A percentile compares a stretch with the other conserved stretches of the same genome.
phyloP scores from a whole-genome alignment of 2,113 vertebrate genomes.

The Mormoops blainvillei region DNA sequence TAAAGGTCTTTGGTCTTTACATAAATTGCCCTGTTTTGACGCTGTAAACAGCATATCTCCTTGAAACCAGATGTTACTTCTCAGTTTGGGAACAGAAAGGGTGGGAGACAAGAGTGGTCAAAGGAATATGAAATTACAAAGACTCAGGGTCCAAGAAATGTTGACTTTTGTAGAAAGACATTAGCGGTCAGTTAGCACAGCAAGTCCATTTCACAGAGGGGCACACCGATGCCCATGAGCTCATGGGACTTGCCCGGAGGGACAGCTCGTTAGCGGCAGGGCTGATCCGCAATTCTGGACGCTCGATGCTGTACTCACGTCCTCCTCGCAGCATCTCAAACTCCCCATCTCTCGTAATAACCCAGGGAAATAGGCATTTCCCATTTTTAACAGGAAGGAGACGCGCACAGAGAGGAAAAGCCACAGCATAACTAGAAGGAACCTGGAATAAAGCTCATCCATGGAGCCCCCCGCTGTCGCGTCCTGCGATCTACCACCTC shows the following conservation, averaged over 20 bases:
- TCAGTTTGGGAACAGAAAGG: not conserved
- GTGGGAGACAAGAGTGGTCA: not conserved
- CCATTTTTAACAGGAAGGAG: not conserved
- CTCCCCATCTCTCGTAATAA: not conserved
- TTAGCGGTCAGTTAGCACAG: not conserved
- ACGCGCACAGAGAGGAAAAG: not conserved
- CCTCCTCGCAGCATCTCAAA: not conserved
- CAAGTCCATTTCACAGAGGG: not conserved
- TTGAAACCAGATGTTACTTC: not conserved
- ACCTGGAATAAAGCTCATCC: not conserved
- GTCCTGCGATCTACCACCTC: not conserved
- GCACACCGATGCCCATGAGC: not conserved
- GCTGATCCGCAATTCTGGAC: not conserved
- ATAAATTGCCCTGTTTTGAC: not conserved
- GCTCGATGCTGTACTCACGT: rapidly evolving
- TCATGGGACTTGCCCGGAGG: not conserved
- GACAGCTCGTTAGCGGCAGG: not conserved
- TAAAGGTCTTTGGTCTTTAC: not conserved
- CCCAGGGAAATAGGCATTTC: not conserved
- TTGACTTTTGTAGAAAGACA: not conserved
- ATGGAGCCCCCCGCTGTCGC: too few species aligned
- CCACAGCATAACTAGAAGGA: not conserved
- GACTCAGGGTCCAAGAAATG: not conserved
- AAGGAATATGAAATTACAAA: not conserved
- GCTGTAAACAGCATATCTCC: not conserved